These are phyloP conservation scores for Thecocarcelia acutangulata DNA, from an alignment of 2,888 invertebrate genomes.

Conservation along the genomic window DNA sequence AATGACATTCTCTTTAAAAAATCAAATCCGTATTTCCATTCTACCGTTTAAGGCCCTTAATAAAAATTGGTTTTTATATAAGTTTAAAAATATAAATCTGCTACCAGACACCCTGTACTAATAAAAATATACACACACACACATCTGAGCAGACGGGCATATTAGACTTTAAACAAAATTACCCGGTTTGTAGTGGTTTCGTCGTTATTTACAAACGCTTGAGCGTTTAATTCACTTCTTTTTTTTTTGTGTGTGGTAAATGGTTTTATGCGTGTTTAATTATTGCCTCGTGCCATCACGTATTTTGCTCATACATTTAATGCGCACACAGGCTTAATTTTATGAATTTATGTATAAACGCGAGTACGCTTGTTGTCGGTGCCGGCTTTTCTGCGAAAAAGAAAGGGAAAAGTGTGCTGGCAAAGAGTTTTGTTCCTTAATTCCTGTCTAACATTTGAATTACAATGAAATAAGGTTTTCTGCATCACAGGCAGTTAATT, in stretches of 20 bases:
- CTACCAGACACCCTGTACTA: not conserved
- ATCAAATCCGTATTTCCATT: too few relatives aligned
- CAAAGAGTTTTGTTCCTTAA: slow-evolving; percentile 24
- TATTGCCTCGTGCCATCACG: slow-evolving; percentile 46
- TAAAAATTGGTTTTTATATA: too few relatives aligned
- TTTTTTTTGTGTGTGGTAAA: slow-evolving; percentile 39
- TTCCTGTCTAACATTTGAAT: slow-evolving; percentile 34
- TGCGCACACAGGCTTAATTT: not conserved
- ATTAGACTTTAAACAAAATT: too few relatives aligned
- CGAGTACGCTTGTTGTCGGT: too few relatives aligned
- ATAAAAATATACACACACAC: not conserved
- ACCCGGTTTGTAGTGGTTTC: not conserved
- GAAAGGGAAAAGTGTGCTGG: slow-evolving; percentile 3
- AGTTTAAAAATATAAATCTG: too few relatives aligned
- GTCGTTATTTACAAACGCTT: slow-evolving; percentile 28
- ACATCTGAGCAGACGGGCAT: too few relatives aligned
- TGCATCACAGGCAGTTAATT: slow-evolving; percentile 1
- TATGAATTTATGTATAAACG: not conserved
- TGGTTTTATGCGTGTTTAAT: slow-evolving; percentile 56
- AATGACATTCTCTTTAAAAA: too few relatives aligned
- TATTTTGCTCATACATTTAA: slow-evolving; percentile 1
- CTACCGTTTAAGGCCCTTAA: too few relatives aligned
- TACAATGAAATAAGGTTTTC: slow-evolving; percentile 20
- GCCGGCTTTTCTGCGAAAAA: not conserved
- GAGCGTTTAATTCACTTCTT: slow-evolving; percentile 33